phyloP scores from a whole-genome alignment of 2,888 invertebrate genomes.

The Xanthia icteritia region DNA sequence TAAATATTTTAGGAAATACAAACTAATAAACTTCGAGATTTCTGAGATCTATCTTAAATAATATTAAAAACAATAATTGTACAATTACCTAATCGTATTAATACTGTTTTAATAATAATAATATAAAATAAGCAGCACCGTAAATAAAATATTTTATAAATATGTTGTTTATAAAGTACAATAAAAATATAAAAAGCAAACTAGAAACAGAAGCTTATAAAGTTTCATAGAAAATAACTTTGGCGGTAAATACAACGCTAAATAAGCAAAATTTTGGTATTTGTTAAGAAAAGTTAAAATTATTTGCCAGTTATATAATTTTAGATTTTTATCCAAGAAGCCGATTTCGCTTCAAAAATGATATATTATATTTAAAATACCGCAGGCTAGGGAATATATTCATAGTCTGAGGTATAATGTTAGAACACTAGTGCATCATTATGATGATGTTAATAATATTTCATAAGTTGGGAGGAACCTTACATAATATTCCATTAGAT shows the following conservation, averaged over 20 bases:
- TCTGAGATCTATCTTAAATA: constrained; percentile 68
- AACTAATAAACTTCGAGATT: constrained; percentile 57
- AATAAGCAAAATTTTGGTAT: constrained; percentile 39
- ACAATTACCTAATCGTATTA: constrained; percentile 74
- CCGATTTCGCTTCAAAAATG: constrained; percentile 22
- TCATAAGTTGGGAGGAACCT: constrained; percentile 39
- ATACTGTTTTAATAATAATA: constrained; percentile 78
- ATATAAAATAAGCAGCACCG: constrained; percentile 66
- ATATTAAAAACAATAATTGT: constrained; percentile 70
- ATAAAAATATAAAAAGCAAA: constrained; percentile 35
- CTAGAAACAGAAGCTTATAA: constrained; percentile 32
- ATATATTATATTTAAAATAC: constrained; percentile 29
- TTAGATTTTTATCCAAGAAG: constrained; percentile 10
- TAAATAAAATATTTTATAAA: constrained; percentile 54
- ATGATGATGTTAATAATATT: constrained; percentile 29
- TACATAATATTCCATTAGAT: constrained; percentile 11
- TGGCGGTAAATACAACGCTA: constrained; percentile 44
- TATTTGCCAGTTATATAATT: constrained; percentile 23
- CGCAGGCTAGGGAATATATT: constrained; percentile 19
- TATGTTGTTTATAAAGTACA: constrained; percentile 33
- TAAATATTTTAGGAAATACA: constrained; percentile 52
- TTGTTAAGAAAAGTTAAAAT: constrained; percentile 19
- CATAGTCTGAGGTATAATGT: constrained; percentile 21
- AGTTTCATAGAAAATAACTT: constrained; percentile 54
- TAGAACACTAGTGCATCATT: constrained; percentile 18